Conservation (phyloP, 2,797 vertebrate species). For the Rhabdophis nuchalis region DNA sequence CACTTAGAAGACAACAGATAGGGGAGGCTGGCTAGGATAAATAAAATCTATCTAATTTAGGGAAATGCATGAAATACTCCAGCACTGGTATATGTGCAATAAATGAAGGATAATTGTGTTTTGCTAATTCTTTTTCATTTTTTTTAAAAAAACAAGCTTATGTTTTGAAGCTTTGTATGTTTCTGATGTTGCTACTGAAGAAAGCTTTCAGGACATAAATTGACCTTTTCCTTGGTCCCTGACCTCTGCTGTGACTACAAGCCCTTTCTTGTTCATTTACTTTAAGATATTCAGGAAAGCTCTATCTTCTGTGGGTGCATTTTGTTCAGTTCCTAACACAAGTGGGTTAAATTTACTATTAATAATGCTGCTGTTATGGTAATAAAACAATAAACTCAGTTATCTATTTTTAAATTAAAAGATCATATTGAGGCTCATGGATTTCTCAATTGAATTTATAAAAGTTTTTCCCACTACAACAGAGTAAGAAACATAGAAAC, state of each 20-base stretch:
- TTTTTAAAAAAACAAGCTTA: background rate
- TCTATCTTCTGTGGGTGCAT: background rate
- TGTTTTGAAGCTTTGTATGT: constrained; percentile 25
- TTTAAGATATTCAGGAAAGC: background rate
- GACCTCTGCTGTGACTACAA: background rate
- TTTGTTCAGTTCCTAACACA: background rate
- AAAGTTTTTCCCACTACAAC: background rate
- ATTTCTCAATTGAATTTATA: background rate
- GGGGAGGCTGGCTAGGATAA: background rate
- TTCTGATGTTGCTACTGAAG: constrained; percentile 36
- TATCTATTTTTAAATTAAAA: background rate
- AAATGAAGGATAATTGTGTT: background rate
- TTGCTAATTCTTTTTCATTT: background rate
- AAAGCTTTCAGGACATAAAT: constrained; percentile 8
- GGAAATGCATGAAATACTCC: background rate
- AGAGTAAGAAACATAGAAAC: background rate
- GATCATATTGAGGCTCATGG: background rate
- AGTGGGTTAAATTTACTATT: background rate
- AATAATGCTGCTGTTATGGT: background rate
- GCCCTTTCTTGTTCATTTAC: background rate
- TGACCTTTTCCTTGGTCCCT: background rate
- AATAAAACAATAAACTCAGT: background rate
- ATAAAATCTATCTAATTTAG: background rate
- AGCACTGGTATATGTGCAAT: background rate
- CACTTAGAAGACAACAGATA: background rate